Evolutionary conservation across 2,797 vertebrate genomes (phyloP).

Genomic region (Numenius phaeopus): DNA sequence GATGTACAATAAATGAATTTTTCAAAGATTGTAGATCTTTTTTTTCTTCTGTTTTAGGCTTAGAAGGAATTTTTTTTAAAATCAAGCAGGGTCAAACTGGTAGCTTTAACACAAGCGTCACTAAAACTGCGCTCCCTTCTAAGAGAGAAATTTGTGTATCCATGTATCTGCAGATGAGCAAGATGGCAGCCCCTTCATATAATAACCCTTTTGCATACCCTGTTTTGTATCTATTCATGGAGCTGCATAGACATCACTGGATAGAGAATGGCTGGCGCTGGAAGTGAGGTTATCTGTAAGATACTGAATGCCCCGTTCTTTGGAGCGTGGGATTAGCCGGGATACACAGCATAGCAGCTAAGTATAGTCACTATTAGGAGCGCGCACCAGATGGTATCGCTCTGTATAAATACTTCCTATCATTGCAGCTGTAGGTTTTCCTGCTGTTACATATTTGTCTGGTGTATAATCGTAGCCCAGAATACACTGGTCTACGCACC

Average conservation of each 20-base stretch:
- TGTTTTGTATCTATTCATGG: neutral
- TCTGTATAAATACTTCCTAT: constrained; percentile 30
- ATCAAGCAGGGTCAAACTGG: neutral
- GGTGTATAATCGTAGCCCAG: neutral
- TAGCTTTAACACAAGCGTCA: neutral
- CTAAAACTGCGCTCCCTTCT: neutral
- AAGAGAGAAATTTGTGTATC: neutral
- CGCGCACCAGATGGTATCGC: neutral
- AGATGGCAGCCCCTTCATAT: neutral
- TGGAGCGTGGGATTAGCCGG: neutral
- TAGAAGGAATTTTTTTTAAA: neutral
- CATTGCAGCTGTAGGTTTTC: neutral
- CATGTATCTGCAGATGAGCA: neutral
- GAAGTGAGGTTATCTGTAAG: neutral
- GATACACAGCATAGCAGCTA: neutral
- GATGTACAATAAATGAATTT: constrained; percentile 70
- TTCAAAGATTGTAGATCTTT: constrained; percentile 26
- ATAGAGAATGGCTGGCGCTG: neutral
- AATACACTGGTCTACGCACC: neutral
- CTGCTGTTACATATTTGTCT: constrained; percentile 28
- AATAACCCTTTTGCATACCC: neutral
- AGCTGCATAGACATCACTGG: neutral
- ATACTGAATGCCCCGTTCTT: neutral
- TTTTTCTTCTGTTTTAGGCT: neutral
- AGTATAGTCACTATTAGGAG: neutral